Conservation (phyloP, 2,113 vertebrate species). For the Caretta caretta region DNA sequence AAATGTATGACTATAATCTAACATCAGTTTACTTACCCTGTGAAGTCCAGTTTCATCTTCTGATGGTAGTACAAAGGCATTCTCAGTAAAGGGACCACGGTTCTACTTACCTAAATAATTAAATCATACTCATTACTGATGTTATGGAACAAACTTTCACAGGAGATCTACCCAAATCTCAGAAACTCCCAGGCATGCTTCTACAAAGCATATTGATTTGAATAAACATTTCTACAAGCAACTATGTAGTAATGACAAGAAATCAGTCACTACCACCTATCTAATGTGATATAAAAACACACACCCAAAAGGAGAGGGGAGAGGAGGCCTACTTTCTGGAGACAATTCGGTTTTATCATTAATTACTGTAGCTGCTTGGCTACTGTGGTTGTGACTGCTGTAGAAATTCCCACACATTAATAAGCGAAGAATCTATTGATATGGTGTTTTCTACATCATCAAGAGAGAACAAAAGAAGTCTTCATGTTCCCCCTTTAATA, state of each 20-base stretch:
- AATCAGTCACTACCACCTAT: background rate
- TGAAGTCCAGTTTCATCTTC: background rate
- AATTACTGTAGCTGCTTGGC: background rate
- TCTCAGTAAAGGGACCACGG: background rate
- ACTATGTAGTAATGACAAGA: background rate
- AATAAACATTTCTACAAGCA: slow-evolving; percentile 1
- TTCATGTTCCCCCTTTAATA: too few relatives aligned
- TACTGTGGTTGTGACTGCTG: background rate
- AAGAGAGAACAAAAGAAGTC: too few relatives aligned
- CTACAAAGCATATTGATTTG: background rate
- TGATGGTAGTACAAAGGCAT: background rate
- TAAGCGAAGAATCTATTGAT: accelerated
- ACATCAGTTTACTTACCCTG: background rate
- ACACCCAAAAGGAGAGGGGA: background rate
- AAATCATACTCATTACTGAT: background rate
- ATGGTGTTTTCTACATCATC: background rate
- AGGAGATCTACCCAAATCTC: background rate
- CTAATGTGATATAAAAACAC: background rate
- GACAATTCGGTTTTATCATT: too few relatives aligned
- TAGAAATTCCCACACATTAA: background rate
- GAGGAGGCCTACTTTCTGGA: background rate
- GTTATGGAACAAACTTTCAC: background rate
- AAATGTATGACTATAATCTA: background rate
- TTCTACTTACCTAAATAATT: background rate
- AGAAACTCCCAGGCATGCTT: background rate